Base-by-base conservation (phyloP, 2,888 invertebrate species). In the Muscina levida region DNA sequence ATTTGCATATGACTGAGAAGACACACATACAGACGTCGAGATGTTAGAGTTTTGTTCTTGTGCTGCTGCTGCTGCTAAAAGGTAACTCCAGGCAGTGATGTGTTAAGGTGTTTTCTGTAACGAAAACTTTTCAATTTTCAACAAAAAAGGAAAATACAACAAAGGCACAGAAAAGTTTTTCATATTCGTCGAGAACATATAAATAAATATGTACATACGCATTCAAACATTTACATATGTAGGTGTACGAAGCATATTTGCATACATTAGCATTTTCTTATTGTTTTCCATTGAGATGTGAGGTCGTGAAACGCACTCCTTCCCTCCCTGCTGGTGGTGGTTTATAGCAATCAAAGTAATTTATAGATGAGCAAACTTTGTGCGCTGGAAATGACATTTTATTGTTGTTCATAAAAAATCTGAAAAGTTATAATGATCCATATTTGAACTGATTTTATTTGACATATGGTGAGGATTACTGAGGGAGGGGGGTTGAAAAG, bases 1-100 rank as follows among this genome's bases (percentile, higher is more conserved):
- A 80, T 80, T 79, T 79, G 72, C 62, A 79, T 79, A 76, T 76
- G 31, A 37, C 51, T n/a, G 26, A 66, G 15, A 56, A n/a, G 17
- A 1, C 24, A 56, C 2, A n/a, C 15, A 48, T 15, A 48, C n/a
- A 48, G 17, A 48, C 6, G 2, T n/a, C n/a, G 48, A 17, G 15
- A 15, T 48, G 48, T 48, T 31, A 8, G 31, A 8, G 31, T 5
- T 31, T 31, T 31, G n/a, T 31, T 31, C 31, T 31, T 31, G 31
- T 31, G 3, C n/a, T n/a, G n/a, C n/a, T n/a, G n/a, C n/a, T n/a
- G n/a, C n/a, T n/a, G n/a, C n/a, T n/a, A n/a, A n/a, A n/a, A n/a
- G n/a, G n/a, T n/a, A 8, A 31, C 8, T 31, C 8, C 31, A 31
- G 72, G 22, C 13, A 42, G 11, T 56, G 15, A 70, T 13, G 19